These are phyloP conservation scores for Pediacus dermestoides DNA, from an alignment of 2,888 invertebrate species.

Conservation along the genomic window DNA sequence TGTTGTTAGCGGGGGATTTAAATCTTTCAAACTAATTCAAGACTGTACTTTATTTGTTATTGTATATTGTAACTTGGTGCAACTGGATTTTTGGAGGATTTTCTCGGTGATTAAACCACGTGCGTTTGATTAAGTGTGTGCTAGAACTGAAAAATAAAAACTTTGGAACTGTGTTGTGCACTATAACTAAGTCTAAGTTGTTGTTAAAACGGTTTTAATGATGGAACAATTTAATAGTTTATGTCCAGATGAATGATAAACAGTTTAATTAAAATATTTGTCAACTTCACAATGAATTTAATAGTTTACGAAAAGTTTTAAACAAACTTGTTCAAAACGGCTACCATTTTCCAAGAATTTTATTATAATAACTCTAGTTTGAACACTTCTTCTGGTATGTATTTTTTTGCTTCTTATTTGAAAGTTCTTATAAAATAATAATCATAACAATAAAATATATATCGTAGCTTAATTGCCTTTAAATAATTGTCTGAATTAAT, in stretches of 20 bases:
- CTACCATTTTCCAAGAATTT: constrained; percentile 27
- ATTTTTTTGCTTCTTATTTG: no score
- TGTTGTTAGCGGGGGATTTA: constrained; percentile 24
- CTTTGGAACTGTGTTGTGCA: constrained; percentile 8
- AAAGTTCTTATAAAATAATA: no score
- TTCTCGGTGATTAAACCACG: no score
- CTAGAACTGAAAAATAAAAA: no score
- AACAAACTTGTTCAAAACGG: constrained; percentile 27
- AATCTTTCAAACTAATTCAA: no score
- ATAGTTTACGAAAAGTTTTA: constrained; percentile 19
- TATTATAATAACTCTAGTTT: constrained; percentile 27
- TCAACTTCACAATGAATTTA: constrained; percentile 8
- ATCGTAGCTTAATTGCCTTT: no score
- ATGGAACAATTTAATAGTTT: constrained; percentile 24
- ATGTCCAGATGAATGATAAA: constrained; percentile 25
- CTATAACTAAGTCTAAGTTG: constrained; percentile 9
- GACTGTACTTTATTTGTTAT: no score
- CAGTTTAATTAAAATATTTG: constrained; percentile 27
- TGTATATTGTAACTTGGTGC: no score
- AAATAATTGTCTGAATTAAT: no score
- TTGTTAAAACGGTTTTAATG: constrained; percentile 22
- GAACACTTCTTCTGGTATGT: constrained; percentile 34
- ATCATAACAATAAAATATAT: no score
- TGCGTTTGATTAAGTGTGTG: no score
- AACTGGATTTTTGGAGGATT: no score